phyloP scores from a whole-genome alignment of 2,113 vertebrate genomes.

The Anolis sagrei region DNA sequence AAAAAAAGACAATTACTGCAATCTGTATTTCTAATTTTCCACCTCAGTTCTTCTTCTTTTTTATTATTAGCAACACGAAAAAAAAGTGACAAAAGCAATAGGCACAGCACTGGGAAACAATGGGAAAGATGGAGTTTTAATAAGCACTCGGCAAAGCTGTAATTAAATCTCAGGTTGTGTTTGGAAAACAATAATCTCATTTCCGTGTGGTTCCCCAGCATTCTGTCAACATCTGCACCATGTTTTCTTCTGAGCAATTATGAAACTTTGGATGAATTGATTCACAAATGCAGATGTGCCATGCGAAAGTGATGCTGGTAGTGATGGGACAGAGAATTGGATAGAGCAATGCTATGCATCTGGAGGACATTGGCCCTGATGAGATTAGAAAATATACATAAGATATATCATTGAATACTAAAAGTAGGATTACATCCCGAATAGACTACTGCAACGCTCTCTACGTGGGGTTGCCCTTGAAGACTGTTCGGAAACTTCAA shows the following conservation, averaged over 20 bases:
- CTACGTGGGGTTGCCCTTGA: too few relatives aligned
- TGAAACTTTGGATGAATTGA: constrained; percentile 57
- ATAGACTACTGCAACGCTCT: too few relatives aligned
- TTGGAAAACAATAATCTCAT: constrained; percentile 84
- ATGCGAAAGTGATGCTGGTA: constrained; percentile 18
- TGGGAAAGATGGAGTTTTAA: constrained; percentile 77
- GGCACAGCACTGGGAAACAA: constrained; percentile 74
- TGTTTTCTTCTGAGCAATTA: constrained; percentile 76
- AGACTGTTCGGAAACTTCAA: too few relatives aligned
- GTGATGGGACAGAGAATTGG: not conserved
- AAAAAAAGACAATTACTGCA: constrained; percentile 45
- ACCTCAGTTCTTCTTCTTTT: not conserved
- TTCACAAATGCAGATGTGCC: constrained; percentile 78
- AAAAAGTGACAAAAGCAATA: constrained; percentile 51
- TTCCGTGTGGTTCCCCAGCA: constrained; percentile 57
- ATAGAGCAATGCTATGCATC: too few relatives aligned
- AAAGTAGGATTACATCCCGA: too few relatives aligned
- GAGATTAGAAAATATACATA: too few relatives aligned
- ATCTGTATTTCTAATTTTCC: constrained; percentile 55
- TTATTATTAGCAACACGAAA: not conserved
- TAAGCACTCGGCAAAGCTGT: constrained; percentile 78
- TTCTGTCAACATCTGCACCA: constrained; percentile 74
- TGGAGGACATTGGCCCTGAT: too few relatives aligned
- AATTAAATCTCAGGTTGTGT: constrained; percentile 83
- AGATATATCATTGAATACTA: too few relatives aligned